phyloP scores from a whole-genome alignment of 2,797 vertebrate genomes.

The Myoxocephalus aenaeus region DNA sequence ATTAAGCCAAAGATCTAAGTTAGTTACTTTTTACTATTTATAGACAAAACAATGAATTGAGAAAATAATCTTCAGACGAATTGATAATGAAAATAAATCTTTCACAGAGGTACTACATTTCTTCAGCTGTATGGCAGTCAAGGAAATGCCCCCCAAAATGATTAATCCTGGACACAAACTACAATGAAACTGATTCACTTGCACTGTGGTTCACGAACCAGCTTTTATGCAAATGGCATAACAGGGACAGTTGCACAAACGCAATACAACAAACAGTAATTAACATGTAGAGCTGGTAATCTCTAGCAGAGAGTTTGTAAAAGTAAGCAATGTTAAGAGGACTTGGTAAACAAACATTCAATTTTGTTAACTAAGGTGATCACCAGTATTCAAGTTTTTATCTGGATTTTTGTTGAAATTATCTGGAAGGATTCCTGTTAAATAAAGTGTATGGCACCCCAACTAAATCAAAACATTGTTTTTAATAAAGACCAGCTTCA shows the following conservation, averaged over 20 bases:
- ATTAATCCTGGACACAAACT: neutral
- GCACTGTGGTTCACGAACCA: constrained; percentile 79
- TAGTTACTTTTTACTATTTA: neutral
- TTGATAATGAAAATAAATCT: neutral
- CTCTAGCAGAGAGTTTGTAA: constrained; percentile 75
- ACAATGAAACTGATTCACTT: constrained; percentile 48
- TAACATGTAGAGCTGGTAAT: constrained; percentile 82
- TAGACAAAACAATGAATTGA: neutral
- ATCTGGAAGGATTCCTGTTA: constrained; percentile 69
- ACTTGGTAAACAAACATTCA: constrained; percentile 82
- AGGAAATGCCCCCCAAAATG: neutral
- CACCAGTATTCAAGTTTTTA: constrained; percentile 74
- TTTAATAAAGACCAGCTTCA: constrained; percentile 41
- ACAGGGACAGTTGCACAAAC: constrained; percentile 85
- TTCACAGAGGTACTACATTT: neutral
- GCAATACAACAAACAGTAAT: constrained; percentile 84
- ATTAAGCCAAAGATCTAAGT: neutral
- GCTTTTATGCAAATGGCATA: constrained; percentile 88
- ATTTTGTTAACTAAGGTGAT: constrained; percentile 75
- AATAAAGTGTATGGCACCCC: constrained; percentile 80
- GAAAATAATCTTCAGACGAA: neutral
- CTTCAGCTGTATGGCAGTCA: neutral
- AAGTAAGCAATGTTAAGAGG: constrained; percentile 75
- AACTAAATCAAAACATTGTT: constrained; percentile 20
- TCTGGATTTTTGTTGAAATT: constrained; percentile 68